A percentile compares a stretch with the other conserved stretches of the same genome.
Evolutionary conservation across 53 echinoderm and acorn worm genomes (phyloP).

Genomic region (Arbacia lixula): DNA sequence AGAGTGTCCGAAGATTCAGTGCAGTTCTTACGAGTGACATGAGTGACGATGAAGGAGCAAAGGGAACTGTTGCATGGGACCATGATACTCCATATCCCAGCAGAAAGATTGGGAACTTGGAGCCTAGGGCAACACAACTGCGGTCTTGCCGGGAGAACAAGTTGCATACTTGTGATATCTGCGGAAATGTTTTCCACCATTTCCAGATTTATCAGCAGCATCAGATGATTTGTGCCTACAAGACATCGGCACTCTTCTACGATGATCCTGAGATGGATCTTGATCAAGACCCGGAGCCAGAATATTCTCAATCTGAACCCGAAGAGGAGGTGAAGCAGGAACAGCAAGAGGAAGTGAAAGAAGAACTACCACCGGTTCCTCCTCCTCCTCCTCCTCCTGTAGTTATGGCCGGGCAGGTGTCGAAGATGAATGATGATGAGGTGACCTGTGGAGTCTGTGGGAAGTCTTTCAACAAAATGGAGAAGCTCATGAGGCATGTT

Average conservation of each 20-base stretch:
- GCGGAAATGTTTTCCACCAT: constrained; percentile 50
- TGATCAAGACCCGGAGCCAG: not conserved
- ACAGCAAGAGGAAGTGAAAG: not conserved
- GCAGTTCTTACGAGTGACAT: constrained; percentile 36
- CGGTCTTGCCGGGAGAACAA: constrained; percentile 45
- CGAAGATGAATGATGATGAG: constrained; percentile 1
- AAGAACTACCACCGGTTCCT: not conserved
- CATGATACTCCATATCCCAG: constrained; percentile 45
- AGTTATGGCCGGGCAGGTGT: constrained; percentile 14
- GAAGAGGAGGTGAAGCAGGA: not conserved
- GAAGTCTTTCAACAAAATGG: constrained; percentile 40
- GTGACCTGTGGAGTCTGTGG: constrained; percentile 51
- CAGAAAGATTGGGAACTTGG: constrained; percentile 24
- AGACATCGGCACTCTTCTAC: constrained; percentile 11
- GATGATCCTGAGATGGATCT: constrained; percentile 12
- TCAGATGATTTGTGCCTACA: constrained; percentile 41
- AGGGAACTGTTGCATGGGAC: constrained; percentile 37
- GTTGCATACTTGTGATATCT: constrained; percentile 42
- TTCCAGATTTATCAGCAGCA: constrained; percentile 45
- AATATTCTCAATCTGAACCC: too few species aligned
- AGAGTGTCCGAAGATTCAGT: constrained; percentile 32
- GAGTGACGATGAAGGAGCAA: constrained; percentile 44
- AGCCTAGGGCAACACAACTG: constrained; percentile 33
- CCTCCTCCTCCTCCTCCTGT: not conserved
- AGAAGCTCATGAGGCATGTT: constrained; percentile 49